These are phyloP conservation scores for Squalus acanthias DNA, from an alignment of 2,797 vertebrate species.

Conservation along the genomic window DNA sequence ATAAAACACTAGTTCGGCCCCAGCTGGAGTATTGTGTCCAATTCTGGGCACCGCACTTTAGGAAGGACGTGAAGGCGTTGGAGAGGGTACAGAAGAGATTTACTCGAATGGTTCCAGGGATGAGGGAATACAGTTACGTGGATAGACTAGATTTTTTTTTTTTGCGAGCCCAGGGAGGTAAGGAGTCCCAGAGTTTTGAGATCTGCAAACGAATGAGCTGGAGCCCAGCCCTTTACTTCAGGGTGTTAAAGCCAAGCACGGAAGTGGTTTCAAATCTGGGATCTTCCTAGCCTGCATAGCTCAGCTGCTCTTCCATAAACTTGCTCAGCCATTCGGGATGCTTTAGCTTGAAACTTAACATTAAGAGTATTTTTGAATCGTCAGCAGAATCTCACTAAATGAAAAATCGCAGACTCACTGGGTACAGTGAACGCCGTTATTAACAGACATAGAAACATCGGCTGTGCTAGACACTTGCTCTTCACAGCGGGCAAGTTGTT, in stretches of 20 bases:
- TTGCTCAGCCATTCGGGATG: background rate
- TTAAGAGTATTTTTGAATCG: background rate
- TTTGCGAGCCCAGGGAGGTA: no score
- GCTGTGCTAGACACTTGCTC: background rate
- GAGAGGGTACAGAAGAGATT: no score
- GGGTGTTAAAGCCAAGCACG: background rate
- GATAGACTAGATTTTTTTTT: no score
- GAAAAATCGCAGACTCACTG: background rate
- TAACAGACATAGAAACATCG: background rate
- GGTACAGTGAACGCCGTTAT: background rate
- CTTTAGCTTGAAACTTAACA: background rate
- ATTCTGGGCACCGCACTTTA: no score
- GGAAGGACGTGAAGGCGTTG: no score
- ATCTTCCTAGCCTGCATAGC: background rate
- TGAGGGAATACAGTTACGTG: no score
- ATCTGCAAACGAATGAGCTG: background rate
- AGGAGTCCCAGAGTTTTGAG: no score
- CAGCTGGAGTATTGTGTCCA: no score
- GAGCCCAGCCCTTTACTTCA: background rate
- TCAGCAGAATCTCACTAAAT: background rate
- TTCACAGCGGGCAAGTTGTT: background rate
- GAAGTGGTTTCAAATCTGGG: background rate
- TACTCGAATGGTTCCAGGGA: no score
- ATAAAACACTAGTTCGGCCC: no score
- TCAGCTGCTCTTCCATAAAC: background rate